These are phyloP conservation scores for Turnix velox DNA, from an alignment of 2,113 vertebrate species.

Conservation along the genomic window DNA sequence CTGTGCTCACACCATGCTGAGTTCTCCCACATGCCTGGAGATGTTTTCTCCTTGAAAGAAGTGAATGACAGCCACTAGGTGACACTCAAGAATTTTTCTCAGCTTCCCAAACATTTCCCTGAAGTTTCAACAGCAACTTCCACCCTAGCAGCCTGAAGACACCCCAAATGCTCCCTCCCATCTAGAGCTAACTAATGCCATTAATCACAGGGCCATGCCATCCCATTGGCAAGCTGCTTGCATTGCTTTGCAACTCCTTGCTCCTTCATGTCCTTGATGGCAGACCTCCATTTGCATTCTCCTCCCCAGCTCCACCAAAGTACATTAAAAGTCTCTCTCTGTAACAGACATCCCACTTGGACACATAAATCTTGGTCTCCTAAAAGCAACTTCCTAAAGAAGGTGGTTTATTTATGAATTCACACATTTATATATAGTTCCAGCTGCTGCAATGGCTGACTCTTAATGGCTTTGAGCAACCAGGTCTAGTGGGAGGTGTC, in stretches of 20 bases:
- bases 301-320: not conserved
- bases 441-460: not conserved
- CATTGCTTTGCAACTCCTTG: not conserved
- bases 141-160: not conserved
- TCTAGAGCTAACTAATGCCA: not conserved
- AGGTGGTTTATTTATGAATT: not conserved
- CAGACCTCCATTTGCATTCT: not conserved
- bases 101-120: not conserved
- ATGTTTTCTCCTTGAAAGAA: not conserved
- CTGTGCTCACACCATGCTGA: rapidly evolving
- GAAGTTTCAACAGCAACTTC: not conserved
- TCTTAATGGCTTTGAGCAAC: not conserved
- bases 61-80: not conserved
- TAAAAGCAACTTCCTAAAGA: not conserved
- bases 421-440: not conserved
- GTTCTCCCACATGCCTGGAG: rapidly evolving
- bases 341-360: not conserved
- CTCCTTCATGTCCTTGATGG: not conserved
- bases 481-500: not conserved
- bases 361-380: not conserved
- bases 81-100: not conserved
- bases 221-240: not conserved
- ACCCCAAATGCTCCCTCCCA: not conserved
- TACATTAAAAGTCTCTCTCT: not conserved
- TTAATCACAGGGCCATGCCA: not conserved